phyloP scores from a whole-genome alignment of 2,113 vertebrate species.

The Rallus limicola region DNA sequence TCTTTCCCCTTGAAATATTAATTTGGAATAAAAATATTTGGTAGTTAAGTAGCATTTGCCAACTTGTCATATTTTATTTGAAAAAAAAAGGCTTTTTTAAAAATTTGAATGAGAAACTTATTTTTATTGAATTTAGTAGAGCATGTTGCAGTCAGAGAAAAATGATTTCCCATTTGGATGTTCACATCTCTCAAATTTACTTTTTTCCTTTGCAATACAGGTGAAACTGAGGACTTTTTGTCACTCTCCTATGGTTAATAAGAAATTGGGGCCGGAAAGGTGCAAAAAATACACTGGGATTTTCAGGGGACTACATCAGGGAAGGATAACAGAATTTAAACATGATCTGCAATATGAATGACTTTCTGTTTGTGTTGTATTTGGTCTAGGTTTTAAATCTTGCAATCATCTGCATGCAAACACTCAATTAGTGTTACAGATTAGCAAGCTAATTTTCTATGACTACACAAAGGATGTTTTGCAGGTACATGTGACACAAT shows the following conservation, averaged over 20 bases:
- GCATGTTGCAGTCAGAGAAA: neutral
- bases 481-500: fast-evolving
- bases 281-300: neutral
- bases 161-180: neutral
- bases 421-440: neutral
- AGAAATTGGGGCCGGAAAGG: neutral
- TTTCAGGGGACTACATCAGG: neutral
- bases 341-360: neutral
- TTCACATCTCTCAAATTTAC: too few relatives aligned
- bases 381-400: neutral
- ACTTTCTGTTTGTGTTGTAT: neutral
- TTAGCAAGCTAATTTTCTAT: neutral
- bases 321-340: neutral
- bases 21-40: neutral
- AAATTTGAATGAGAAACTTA: neutral
- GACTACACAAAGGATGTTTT: neutral
- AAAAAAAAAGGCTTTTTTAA: neutral
- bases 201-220: neutral
- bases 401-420: neutral
- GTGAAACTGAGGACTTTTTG: neutral
- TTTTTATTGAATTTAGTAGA: neutral
- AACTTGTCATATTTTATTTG: neutral
- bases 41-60: neutral
- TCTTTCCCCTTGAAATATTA: neutral
- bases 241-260: neutral